Base-by-base conservation (phyloP, 2,113 vertebrate genomes). In the Zootoca vivipara region DNA sequence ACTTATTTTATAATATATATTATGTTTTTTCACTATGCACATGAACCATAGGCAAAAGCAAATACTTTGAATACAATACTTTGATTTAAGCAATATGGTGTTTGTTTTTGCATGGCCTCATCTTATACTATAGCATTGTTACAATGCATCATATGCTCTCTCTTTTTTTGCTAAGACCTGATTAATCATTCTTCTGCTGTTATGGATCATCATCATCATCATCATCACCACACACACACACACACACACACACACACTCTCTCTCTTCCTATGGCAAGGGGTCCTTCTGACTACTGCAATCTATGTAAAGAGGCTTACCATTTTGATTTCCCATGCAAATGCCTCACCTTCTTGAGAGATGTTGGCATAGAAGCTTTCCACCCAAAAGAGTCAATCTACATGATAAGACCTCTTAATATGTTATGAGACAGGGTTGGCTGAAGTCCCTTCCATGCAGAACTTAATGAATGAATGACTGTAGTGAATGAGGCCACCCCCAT, bases 401-500 rank as follows among this genome's bases (percentile, higher is more conserved):
- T 5, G 7, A 12, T 35, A 82, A 87, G 10, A 16, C 38, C 16
- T 42, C 18, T 75, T 73, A 40, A 77, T 62, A 35, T 7, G 46
- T 75, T 40, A 72, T 58, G 46, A 67, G 46, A 67, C 24, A 70
- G 22, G 18, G 69, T 70, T 24, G 16, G 38, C 72, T 28, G 40
- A 64, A 10, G 77, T 38, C 30, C 9, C 22, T 65, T 3, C 40
- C 73, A 58, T 30, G 58, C 80, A 83, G 24, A 82, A 82, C 42
- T 30, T 26, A 75, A 82, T 65, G 22, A 83, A n/a, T 65, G 58
- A 56, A 78, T 65, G 33, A 35, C 15, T 65, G n/a, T n/a, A 83
- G 77, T 77, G 70, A 88, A 88, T 46, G 58, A 67, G 78, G 87
- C 40, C 56, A 46, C n/a, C 16, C 82, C 83, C 90, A n/a, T 83